Percentiles rank a stretch among this genome's conserved stretches.
Conservation (phyloP, 1,140 invertebrate species). For the Drosophila melanica region DNA sequence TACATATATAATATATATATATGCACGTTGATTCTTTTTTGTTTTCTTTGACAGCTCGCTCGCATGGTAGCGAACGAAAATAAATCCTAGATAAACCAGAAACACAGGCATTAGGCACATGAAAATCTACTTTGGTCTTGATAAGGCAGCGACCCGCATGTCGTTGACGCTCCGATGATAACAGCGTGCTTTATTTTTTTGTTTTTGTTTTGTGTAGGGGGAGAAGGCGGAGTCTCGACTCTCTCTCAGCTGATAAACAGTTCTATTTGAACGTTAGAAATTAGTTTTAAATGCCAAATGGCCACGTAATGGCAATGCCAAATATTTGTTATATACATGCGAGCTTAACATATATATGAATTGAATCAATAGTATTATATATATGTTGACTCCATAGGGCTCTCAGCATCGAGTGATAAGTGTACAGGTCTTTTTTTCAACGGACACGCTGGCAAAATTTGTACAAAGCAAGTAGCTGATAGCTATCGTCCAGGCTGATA, state of each 20-base stretch:
- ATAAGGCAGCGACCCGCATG: slow-evolving; percentile 53
- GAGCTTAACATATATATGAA: background rate
- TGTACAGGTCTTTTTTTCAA: slow-evolving; percentile 16
- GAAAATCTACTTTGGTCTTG: slow-evolving; percentile 39
- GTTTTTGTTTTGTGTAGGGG: background rate
- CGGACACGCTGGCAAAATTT: slow-evolving; percentile 41
- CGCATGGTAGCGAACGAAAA: slow-evolving; percentile 17
- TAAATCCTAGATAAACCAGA: slow-evolving; percentile 48
- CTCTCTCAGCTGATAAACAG: slow-evolving; percentile 45
- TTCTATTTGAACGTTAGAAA: slow-evolving; percentile 16
- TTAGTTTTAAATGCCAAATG: slow-evolving; percentile 26
- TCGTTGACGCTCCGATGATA: slow-evolving; percentile 45
- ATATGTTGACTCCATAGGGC: slow-evolving; percentile 1
- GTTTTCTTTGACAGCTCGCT: background rate
- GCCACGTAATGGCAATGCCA: slow-evolving; percentile 53
- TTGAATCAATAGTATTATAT: background rate
- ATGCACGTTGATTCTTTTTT: background rate
- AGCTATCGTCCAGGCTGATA: slow-evolving; percentile 44
- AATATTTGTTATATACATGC: slow-evolving; percentile 10
- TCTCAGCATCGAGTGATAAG: slow-evolving; percentile 34
- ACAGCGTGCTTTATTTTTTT: slow-evolving; percentile 19
- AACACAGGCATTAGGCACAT: slow-evolving; percentile 18
- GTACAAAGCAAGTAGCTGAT: slow-evolving; percentile 36
- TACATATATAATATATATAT: background rate
- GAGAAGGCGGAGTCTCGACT: slow-evolving; percentile 8